Percentiles rank a stretch among this genome's conserved stretches.
phyloP scores from a whole-genome alignment of 2,797 vertebrate species.

The Threskiornis aethiopicus region DNA sequence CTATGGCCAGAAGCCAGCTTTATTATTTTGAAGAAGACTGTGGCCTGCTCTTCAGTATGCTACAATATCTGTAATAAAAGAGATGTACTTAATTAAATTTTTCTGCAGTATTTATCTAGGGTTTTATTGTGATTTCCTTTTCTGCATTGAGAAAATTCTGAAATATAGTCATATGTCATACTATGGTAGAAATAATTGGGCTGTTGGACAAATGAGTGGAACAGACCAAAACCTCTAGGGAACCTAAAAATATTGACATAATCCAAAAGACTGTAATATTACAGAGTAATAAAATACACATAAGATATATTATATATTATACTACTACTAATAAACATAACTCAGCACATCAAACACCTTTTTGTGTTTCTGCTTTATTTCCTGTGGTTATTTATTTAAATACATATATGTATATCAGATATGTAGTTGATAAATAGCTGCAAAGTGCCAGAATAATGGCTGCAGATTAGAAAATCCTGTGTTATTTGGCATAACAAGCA shows the following conservation, averaged over 20 bases:
- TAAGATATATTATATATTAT: not conserved
- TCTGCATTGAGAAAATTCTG: not conserved
- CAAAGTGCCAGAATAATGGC: not conserved
- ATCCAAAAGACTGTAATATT: not conserved
- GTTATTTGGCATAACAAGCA: not conserved
- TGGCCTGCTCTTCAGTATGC: not conserved
- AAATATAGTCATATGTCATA: not conserved
- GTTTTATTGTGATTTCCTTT: not conserved
- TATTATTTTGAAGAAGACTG: not conserved
- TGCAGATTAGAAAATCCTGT: not conserved
- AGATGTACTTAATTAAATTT: not conserved
- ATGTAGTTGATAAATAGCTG: not conserved
- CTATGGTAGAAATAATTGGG: not conserved
- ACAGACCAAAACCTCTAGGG: rapidly evolving
- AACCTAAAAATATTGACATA: not conserved
- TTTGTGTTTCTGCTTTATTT: not conserved
- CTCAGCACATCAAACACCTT: not conserved
- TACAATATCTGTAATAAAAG: not conserved
- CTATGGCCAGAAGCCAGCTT: rapidly evolving
- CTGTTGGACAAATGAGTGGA: not conserved
- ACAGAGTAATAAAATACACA: not conserved
- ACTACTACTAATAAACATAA: not conserved
- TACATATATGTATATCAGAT: too few species aligned
- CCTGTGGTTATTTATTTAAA: not conserved
- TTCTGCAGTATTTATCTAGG: not conserved